Evolutionary conservation across 2,888 invertebrate genomes (phyloP), one percentile per base, ranked within the genome.

Genomic region (Torymus tubicola): DNA sequence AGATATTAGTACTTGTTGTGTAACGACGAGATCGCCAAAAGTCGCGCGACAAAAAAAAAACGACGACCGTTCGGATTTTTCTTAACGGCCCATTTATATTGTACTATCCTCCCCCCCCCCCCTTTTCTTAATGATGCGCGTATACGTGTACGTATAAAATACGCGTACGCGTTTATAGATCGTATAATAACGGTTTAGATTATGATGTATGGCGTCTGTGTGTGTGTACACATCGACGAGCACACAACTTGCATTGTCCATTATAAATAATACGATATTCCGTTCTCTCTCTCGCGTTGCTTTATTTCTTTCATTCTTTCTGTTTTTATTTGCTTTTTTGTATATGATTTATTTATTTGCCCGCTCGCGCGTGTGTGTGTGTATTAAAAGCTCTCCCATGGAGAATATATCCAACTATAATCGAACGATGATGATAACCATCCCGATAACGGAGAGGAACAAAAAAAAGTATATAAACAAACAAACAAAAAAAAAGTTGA

Each of bases 41-140:
- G 42, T 61, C 69, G 63, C 76, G 63, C 61, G 63, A n/a, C n/a
- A n/a, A n/a, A n/a, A n/a, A n/a, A 21, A 69, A 42, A 16, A 14
- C 31, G 16, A 55, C 69, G 42, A 69, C 5, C 55, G 16, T 65
- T 72, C 72, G 71, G 78, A 67, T 72, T 78, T 72, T 72, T 61
- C 1, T n/a, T 12, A 42, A 42, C 42, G 42, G 42, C 42, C 8
- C 42, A 42, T 42, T 42, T 42, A 42, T 42, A 42, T 42, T 42
- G 42, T 42, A 42, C 42, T 42, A 42, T 31, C 3, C 31, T 31
- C 3, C 31, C 31, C 24, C 18, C n/a, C 16, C 52, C 13, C 8
- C 53, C 14, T 4, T 21, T 13, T 52, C 21, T 13, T 52, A 21
- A 16, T 14, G 10, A 58, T 57, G 11, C 63, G 42, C 18, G 14